Evolutionary conservation across 2,888 invertebrate species (phyloP).

Genomic region (Acanthosepion esculentum): DNA sequence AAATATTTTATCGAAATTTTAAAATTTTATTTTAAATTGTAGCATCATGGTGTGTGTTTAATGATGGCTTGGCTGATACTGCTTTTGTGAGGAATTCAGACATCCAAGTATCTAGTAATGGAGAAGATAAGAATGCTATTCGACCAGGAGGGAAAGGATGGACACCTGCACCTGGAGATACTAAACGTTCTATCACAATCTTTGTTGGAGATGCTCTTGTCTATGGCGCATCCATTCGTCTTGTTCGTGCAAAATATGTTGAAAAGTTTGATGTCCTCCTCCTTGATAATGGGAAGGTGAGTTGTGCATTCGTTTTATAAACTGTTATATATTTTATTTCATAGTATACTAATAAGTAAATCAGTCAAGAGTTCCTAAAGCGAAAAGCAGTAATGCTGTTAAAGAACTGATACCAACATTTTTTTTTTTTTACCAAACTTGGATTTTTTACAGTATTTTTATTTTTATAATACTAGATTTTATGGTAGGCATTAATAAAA

Average conservation of each 20-base stretch:
- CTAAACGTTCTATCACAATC: not conserved
- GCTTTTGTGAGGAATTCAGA: not conserved
- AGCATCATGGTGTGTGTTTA: not conserved
- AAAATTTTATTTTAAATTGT: not conserved
- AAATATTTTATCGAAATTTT: too few relatives aligned
- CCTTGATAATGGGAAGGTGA: not conserved
- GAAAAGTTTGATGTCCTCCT: not conserved
- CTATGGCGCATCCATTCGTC: not conserved
- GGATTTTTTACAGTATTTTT: too few relatives aligned
- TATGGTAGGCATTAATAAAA: too few relatives aligned
- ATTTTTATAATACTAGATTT: too few relatives aligned
- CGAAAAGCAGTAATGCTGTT: too few relatives aligned
- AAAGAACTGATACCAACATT: too few relatives aligned
- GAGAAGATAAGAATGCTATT: not conserved
- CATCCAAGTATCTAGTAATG: not conserved
- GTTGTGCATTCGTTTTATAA: not conserved
- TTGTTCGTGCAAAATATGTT: conserved; percentile 13
- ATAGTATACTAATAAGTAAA: too few relatives aligned
- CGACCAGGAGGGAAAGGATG: not conserved
- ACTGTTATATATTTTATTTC: too few relatives aligned
- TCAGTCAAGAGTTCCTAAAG: too few relatives aligned
- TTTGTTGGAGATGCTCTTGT: not conserved
- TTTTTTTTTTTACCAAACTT: too few relatives aligned
- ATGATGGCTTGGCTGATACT: not conserved
- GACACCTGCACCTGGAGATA: conserved; percentile 18